Evolutionary conservation across 2,888 invertebrate species (phyloP), one percentile per base, ranked within the genome.

Genomic region (Cerastis leucographa): DNA sequence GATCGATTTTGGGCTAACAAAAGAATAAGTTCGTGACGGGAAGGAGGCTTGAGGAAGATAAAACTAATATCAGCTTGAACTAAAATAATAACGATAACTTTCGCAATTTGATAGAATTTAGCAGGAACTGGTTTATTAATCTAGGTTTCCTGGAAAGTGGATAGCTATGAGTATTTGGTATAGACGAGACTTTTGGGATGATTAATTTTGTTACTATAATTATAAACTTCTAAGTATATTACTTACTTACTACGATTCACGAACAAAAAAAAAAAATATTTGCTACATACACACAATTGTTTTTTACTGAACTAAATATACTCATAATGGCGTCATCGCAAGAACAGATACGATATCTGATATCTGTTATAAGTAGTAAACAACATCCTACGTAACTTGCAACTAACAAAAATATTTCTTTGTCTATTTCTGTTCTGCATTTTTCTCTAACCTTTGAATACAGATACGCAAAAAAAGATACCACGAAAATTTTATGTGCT

Each of bases 41-140:
- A 6, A 56, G 17, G 17, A 42, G 40, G 40, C 40, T 56, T 14
- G n/a, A 19, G 19, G 19, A n/a, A 46, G 2, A 74, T 49, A 49
- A 67, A 51, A 75, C 14, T 78, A 77, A 56, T 56, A 64, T 56
- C 40, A 46, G 44, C 56, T 12, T 69, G 29, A 2, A 14, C 17
- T 22, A 66, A 54, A 19, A 65, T 35, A 35, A 65, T 17, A 54
- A 66, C 3, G 22, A 44, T 14, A 54, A 78, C 44, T 79, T 69
- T 56, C 4, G 22, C 8, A 29, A 59, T 46, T 69, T 42, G 2
- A 46, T n/a, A 19, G 0, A 29, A n/a, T 29, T 9, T n/a, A 40
- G 25, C 22, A 40, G 7, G 11, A 40, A 69, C 22, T 59, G 12
- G 11, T 5, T n/a, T 25, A 17, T 3, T 77, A 14, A 17, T 78